phyloP scores from a whole-genome alignment of 2,113 vertebrate species.

The Pteruthius melanotis region DNA sequence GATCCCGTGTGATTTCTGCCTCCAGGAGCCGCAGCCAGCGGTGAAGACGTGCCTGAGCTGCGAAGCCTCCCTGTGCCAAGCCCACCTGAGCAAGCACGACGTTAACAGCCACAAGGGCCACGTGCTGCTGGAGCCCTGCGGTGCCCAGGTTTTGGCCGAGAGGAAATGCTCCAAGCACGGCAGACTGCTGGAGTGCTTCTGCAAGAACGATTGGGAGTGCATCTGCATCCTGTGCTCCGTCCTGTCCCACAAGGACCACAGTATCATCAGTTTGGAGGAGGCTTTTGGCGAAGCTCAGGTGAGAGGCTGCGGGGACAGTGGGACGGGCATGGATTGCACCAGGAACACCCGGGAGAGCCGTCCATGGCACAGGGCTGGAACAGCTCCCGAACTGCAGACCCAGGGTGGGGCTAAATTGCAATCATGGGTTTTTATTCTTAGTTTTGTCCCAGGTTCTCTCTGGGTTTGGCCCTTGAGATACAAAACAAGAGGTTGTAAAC shows the following conservation, averaged over 20 bases:
- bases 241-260: conserved; percentile 62
- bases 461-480: neutral
- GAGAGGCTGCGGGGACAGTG: neutral
- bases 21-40: conserved; percentile 31
- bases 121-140: conserved; percentile 76
- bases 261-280: conserved; percentile 13
- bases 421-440: neutral
- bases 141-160: conserved; percentile 63
- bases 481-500: neutral
- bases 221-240: conserved; percentile 76
- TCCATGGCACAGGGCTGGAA: neutral
- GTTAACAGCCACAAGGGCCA: conserved; percentile 46
- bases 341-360: neutral
- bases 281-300: neutral
- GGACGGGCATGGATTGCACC: fast-evolving
- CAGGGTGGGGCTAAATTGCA: neutral
- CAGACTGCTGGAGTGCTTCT: conserved; percentile 82
- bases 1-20: conserved; percentile 76
- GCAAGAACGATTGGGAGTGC: conserved; percentile 69
- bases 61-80: conserved; percentile 80
- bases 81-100: conserved; percentile 79
- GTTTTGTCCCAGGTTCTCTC: neutral
- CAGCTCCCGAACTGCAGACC: neutral
- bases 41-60: conserved; percentile 78
- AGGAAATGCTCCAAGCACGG: conserved; percentile 80